Percentiles rank a stretch among this genome's conserved stretches.
phyloP scores from a whole-genome alignment of 2,888 invertebrate species.

The Nephrocerus scutellatus region DNA sequence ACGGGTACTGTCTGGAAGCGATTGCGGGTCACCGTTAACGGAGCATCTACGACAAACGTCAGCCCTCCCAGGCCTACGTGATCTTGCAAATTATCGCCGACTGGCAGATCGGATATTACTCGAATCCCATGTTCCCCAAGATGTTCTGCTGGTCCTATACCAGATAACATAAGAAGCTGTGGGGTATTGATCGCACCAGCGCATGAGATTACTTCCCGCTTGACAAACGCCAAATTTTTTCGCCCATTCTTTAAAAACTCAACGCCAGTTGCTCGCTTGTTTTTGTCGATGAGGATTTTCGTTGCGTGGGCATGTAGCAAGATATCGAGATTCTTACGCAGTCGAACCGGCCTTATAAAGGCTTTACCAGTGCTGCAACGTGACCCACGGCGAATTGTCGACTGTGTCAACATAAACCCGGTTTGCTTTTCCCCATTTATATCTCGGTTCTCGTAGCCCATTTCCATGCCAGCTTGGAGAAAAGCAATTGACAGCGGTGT shows the following conservation, averaged over 20 bases:
- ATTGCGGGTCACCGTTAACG: conserved; percentile 68
- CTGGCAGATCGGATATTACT: conserved; percentile 65
- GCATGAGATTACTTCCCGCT: conserved; percentile 74
- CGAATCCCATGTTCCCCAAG: conserved; percentile 65
- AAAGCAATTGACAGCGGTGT: conserved; percentile 77
- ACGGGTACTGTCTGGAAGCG: conserved; percentile 72
- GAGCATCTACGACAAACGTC: conserved; percentile 74
- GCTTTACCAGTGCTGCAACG: conserved; percentile 85
- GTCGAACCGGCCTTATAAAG: conserved; percentile 73
- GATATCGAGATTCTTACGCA: conserved; percentile 70
- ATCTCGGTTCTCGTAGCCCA: conserved; percentile 75
- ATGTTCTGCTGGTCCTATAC: conserved; percentile 75
- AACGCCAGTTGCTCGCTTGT: conserved; percentile 68
- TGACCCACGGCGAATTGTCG: conserved; percentile 74
- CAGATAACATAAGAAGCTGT: conserved; percentile 85
- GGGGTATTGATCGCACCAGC: conserved; percentile 86
- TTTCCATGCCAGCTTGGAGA: conserved; percentile 70
- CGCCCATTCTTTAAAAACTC: conserved; percentile 63
- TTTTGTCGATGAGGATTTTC: conserved; percentile 63
- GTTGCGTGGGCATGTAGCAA: conserved; percentile 70
- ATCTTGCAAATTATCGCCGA: conserved; percentile 80
- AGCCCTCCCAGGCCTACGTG: conserved; percentile 81
- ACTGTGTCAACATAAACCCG: conserved; percentile 81
- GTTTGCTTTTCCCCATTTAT: conserved; percentile 77
- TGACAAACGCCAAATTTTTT: conserved; percentile 61